phyloP scores from a whole-genome alignment of 2,113 vertebrate species.

The Amphiprion percula region DNA sequence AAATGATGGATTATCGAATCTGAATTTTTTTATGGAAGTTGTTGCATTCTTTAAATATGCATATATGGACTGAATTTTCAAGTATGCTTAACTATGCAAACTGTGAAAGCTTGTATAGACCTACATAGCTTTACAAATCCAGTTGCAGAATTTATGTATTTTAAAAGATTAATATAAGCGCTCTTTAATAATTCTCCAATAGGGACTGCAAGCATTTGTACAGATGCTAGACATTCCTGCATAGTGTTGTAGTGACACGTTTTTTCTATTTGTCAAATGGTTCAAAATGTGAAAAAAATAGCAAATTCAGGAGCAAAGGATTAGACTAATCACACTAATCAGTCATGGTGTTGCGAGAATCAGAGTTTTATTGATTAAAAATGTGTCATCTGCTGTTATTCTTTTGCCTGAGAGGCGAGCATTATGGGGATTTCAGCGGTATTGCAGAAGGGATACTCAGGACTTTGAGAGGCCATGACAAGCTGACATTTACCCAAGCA shows the following conservation, averaged over 20 bases:
- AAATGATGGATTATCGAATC: too few relatives aligned
- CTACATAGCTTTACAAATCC: too few relatives aligned
- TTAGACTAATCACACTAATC: not conserved
- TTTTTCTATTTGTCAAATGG: not conserved
- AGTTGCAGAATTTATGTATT: too few relatives aligned
- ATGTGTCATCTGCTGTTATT: not conserved
- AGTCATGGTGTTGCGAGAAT: not conserved
- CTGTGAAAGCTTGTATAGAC: too few relatives aligned
- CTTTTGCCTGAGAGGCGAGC: not conserved
- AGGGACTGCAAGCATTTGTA: not conserved
- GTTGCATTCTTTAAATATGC: too few relatives aligned
- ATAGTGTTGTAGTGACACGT: not conserved
- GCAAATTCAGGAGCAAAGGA: not conserved
- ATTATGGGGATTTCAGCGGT: not conserved
- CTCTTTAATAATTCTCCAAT: not conserved
- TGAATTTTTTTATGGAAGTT: too few relatives aligned
- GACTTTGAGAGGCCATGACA: too few relatives aligned
- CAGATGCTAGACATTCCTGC: too few relatives aligned
- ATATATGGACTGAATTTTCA: too few relatives aligned
- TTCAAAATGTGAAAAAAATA: not conserved
- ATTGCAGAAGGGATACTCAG: slow-evolving; percentile 2
- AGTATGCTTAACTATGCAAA: too few relatives aligned
- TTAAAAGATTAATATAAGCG: too few relatives aligned
- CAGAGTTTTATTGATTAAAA: slow-evolving; percentile 2
- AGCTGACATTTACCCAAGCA: slow-evolving; percentile 22